phyloP scores from a whole-genome alignment of 2,888 invertebrate genomes.

The Palloptera scutellata region DNA sequence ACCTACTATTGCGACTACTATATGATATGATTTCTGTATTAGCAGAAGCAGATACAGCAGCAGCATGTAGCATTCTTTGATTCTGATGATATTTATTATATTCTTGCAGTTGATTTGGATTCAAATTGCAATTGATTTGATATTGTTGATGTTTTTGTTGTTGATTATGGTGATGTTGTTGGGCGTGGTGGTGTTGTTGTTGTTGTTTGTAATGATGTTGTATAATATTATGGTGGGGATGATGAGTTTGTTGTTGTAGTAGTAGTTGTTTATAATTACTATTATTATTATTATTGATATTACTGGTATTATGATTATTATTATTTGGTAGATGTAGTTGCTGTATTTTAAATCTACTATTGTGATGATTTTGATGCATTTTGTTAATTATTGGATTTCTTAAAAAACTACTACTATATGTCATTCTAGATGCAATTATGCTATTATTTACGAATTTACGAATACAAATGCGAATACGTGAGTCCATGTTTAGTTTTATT shows the following conservation, averaged over 20 bases:
- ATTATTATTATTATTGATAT: constrained; percentile 25
- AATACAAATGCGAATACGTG: too few relatives aligned
- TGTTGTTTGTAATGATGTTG: constrained; percentile 18
- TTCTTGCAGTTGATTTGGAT: constrained; percentile 26
- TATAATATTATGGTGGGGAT: neutral
- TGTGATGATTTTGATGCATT: constrained; percentile 27
- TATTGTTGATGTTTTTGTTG: constrained; percentile 33
- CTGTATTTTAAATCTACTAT: constrained; percentile 39
- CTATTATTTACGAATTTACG: too few relatives aligned
- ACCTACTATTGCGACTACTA: constrained; percentile 30
- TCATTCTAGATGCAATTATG: neutral
- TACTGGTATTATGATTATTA: constrained; percentile 17
- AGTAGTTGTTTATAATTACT: constrained; percentile 10
- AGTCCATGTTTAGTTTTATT: too few relatives aligned
- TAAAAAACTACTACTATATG: constrained; percentile 12
- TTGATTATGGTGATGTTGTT: constrained; percentile 23
- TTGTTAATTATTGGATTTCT: constrained; percentile 9
- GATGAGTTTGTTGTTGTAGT: constrained; percentile 26
- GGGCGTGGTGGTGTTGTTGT: constrained; percentile 8
- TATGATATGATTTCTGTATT: constrained; percentile 31
- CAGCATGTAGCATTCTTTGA: constrained; percentile 29
- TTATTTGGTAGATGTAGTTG: constrained; percentile 21
- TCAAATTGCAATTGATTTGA: constrained; percentile 34
- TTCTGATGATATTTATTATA: constrained; percentile 10
- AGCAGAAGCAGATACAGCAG: constrained; percentile 21